Conservation (phyloP, 2,888 invertebrate genomes). For the Prosapia bicincta region DNA sequence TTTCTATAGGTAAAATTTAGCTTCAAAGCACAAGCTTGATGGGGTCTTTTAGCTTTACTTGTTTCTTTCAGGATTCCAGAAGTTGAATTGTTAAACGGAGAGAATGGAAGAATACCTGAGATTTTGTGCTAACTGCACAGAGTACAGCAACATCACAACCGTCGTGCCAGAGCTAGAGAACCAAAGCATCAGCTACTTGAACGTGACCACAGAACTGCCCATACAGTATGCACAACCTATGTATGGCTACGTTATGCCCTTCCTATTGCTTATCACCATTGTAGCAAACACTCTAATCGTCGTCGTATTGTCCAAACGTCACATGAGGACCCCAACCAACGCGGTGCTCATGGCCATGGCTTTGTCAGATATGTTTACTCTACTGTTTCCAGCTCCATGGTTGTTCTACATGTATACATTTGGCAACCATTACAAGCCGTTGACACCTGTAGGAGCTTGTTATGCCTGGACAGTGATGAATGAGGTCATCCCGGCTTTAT, state of each 20-base stretch:
- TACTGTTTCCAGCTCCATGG: conserved; percentile 86
- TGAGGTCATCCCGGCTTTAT: conserved; percentile 81
- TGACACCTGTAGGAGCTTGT: conserved; percentile 71
- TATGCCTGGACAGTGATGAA: conserved; percentile 77
- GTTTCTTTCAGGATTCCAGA: not conserved
- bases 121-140: not conserved
- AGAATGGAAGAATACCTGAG: not conserved
- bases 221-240: conserved; percentile 66
- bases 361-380: conserved; percentile 89
- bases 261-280: conserved; percentile 82
- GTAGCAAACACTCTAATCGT: conserved; percentile 89
- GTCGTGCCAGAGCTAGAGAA: no score
- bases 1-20: no score
- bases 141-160: not conserved
- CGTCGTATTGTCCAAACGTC: conserved; percentile 80
- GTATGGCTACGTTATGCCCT: conserved; percentile 66
- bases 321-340: conserved; percentile 91
- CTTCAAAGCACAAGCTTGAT: no score
- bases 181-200: conserved; percentile 45
- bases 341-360: conserved; percentile 94
- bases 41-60: not conserved
- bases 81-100: no score
- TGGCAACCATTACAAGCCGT: conserved; percentile 78
- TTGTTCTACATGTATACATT: conserved; percentile 90
- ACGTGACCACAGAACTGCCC: conserved; percentile 64